These are phyloP conservation scores for Drosophila quinaria DNA, from an alignment of 2,888 invertebrate species.

Conservation along the genomic window DNA sequence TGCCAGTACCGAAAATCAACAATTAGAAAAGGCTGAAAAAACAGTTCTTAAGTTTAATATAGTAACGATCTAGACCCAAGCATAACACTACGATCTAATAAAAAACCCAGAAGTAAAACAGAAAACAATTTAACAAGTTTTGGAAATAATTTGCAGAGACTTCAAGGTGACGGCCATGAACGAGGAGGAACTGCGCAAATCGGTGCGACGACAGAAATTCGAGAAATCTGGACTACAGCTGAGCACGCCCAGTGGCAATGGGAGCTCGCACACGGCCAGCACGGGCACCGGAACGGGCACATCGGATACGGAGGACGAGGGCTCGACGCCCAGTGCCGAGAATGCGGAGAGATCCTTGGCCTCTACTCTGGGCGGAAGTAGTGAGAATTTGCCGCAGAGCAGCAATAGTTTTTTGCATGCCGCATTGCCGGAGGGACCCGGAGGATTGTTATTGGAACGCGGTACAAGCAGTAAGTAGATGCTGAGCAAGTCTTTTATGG, in stretches of 20 bases:
- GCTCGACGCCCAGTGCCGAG: conserved; percentile 93
- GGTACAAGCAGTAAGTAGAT: conserved; percentile 82
- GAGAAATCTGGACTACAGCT: conserved; percentile 86
- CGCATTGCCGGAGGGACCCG: conserved; percentile 85
- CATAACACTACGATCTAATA: too few species aligned
- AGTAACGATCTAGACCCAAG: neutral
- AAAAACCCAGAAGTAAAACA: neutral
- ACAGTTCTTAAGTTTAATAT: neutral
- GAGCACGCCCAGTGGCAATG: conserved; percentile 81
- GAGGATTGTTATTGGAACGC: conserved; percentile 83
- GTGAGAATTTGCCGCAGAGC: conserved; percentile 87
- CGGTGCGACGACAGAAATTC: conserved; percentile 90
- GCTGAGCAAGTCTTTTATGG: too few species aligned
- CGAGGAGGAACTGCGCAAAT: conserved; percentile 92
- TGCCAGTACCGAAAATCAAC: neutral
- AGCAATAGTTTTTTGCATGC: conserved; percentile 84
- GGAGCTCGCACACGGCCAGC: conserved; percentile 86
- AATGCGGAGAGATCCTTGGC: conserved; percentile 90
- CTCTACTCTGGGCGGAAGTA: conserved; percentile 91
- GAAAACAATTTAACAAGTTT: neutral
- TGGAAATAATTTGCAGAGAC: conserved; percentile 84
- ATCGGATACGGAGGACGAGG: conserved; percentile 91
- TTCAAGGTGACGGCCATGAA: conserved; percentile 96
- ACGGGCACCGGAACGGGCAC: conserved; percentile 89
- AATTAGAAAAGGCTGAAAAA: neutral